Conservation (phyloP, 1,140 invertebrate genomes). For the Philaenus spumarius region DNA sequence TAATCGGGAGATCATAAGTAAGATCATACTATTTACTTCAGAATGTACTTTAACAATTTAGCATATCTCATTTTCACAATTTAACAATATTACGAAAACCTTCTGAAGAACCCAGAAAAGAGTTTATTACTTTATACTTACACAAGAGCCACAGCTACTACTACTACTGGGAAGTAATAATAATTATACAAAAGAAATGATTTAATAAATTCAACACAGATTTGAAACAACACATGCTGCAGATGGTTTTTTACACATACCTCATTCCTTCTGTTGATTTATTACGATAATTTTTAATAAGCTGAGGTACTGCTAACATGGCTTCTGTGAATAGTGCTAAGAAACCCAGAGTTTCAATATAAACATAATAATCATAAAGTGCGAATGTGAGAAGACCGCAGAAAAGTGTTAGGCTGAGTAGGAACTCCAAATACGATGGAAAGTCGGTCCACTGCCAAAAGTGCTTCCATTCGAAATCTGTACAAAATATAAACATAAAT, state of each 20-base stretch:
- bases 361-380: conserved; percentile 69
- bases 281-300: conserved; percentile 78
- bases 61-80: too few species aligned
- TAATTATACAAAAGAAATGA: too few species aligned
- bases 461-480: conserved; percentile 83
- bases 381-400: conserved; percentile 82
- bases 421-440: conserved; percentile 90
- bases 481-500: conserved; percentile 19
- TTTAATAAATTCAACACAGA: too few species aligned
- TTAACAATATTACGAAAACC: too few species aligned
- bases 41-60: too few species aligned
- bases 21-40: too few species aligned
- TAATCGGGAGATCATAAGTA: too few species aligned
- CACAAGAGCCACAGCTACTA: too few species aligned
- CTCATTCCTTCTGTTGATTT: conserved; percentile 97
- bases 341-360: conserved; percentile 88
- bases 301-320: conserved; percentile 90
- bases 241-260: conserved; percentile 53
- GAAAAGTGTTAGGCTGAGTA: conserved; percentile 75
- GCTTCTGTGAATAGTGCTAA: conserved; percentile 93
- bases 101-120: too few species aligned
- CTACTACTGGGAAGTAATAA: too few species aligned
- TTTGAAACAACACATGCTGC: too few species aligned
- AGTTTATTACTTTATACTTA: too few species aligned
- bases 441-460: conserved; percentile 99